phyloP scores from a whole-genome alignment of 2,797 vertebrate species.

The Peromyscus aztecus region DNA sequence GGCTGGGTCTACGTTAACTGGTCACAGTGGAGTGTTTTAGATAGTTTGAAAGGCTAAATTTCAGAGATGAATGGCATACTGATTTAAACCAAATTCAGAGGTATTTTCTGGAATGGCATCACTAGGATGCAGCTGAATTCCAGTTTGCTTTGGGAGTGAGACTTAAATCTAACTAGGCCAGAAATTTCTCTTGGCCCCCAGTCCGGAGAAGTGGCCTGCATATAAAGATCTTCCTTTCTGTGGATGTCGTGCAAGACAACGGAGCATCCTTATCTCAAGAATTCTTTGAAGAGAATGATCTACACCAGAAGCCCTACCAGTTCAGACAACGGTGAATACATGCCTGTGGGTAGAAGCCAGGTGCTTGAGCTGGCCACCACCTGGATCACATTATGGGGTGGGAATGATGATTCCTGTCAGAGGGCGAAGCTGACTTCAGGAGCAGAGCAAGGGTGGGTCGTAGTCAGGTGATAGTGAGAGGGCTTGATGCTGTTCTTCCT shows the following conservation, averaged over 20 bases:
- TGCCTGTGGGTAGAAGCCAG: background rate
- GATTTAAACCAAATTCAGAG: constrained; percentile 26
- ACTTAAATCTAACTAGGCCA: constrained; percentile 31
- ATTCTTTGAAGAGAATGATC: background rate
- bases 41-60: background rate
- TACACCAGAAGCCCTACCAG: background rate
- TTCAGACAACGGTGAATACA: background rate
- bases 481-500: background rate
- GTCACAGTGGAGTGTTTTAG: background rate
- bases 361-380: background rate
- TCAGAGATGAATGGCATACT: background rate
- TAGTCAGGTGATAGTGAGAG: fast-evolving
- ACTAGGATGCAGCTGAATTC: background rate
- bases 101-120: background rate
- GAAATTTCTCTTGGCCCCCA: background rate
- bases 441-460: fast-evolving
- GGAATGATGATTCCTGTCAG: no score
- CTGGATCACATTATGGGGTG: background rate
- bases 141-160: background rate
- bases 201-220: background rate
- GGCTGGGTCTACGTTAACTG: background rate
- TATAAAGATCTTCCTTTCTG: background rate
- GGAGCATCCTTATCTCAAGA: background rate
- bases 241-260: constrained; percentile 6
- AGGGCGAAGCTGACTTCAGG: background rate